A percentile compares a stretch with the other conserved stretches of the same genome.
Evolutionary conservation across 2,797 vertebrate species (phyloP).

Genomic region (Crocodylus rhombifer): DNA sequence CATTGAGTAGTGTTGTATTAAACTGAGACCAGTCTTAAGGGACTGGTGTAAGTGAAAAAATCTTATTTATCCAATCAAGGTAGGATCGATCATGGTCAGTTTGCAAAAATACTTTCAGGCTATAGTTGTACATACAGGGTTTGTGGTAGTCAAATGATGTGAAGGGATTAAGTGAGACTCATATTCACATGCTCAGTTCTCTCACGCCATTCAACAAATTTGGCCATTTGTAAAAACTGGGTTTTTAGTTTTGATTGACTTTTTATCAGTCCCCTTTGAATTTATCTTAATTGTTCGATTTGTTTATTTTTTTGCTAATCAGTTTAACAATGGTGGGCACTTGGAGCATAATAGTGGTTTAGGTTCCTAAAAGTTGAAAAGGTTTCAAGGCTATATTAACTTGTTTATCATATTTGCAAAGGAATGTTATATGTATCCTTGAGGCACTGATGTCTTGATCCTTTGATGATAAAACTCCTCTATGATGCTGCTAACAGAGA

Average conservation of each 20-base stretch:
- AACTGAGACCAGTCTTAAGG: not conserved
- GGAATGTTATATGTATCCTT: not conserved
- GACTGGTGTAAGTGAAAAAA: not conserved
- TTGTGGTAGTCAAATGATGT: not conserved
- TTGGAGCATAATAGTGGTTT: not conserved
- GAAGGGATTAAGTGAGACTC: not conserved
- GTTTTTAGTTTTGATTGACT: constrained; percentile 8
- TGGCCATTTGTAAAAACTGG: not conserved
- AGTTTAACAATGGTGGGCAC: not conserved
- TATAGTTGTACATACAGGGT: not conserved
- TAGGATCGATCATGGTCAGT: not conserved
- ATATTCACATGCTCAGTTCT: constrained; percentile 16
- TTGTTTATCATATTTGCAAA: not conserved
- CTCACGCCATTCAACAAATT: constrained; percentile 23
- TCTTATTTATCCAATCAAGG: constrained; percentile 13
- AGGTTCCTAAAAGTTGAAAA: not conserved
- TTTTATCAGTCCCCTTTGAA: not conserved
- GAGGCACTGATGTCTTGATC: not conserved
- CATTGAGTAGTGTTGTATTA: not conserved
- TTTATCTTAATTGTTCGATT: not conserved
- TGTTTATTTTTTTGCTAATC: not conserved
- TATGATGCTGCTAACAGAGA: not conserved
- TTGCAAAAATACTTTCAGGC: not conserved
- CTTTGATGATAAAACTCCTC: not conserved
- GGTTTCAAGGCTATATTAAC: not conserved